Evolutionary conservation across 2,888 invertebrate genomes (phyloP).

Genomic region (Chymomyza caudatula): DNA sequence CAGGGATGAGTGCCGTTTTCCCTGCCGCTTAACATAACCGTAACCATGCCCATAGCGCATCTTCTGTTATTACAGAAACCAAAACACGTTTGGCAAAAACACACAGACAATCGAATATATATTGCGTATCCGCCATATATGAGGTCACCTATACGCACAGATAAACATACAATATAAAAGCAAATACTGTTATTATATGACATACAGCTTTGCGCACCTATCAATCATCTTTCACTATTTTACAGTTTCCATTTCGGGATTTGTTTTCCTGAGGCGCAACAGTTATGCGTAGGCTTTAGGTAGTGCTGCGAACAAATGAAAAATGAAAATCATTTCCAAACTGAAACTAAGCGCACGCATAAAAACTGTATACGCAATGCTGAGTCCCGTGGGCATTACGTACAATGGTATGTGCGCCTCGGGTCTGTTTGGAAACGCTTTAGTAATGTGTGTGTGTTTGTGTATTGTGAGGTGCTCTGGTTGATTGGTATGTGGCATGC

Average conservation of each 20-base stretch:
- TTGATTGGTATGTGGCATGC: neutral
- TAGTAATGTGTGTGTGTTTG: no score
- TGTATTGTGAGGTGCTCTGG: neutral
- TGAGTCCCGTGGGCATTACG: neutral
- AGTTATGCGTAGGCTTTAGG: no score
- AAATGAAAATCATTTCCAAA: constrained; percentile 5
- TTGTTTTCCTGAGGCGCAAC: no score
- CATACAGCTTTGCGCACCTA: neutral
- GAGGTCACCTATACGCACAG: neutral
- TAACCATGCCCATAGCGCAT: neutral
- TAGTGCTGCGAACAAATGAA: neutral
- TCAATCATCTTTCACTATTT: neutral
- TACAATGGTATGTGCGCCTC: neutral
- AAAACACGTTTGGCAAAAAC: neutral
- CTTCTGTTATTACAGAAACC: neutral
- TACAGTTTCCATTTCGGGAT: neutral
- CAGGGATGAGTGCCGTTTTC: neutral
- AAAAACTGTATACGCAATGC: neutral
- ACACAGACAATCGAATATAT: neutral
- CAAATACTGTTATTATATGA: neutral
- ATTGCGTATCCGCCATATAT: neutral
- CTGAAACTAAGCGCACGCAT: constrained; percentile 1
- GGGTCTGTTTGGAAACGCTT: neutral
- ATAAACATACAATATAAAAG: neutral
- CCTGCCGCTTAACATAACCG: neutral